These are phyloP conservation scores for Drosophila novamexicana DNA, from an alignment of 1,140 invertebrate species.

Conservation along the genomic window DNA sequence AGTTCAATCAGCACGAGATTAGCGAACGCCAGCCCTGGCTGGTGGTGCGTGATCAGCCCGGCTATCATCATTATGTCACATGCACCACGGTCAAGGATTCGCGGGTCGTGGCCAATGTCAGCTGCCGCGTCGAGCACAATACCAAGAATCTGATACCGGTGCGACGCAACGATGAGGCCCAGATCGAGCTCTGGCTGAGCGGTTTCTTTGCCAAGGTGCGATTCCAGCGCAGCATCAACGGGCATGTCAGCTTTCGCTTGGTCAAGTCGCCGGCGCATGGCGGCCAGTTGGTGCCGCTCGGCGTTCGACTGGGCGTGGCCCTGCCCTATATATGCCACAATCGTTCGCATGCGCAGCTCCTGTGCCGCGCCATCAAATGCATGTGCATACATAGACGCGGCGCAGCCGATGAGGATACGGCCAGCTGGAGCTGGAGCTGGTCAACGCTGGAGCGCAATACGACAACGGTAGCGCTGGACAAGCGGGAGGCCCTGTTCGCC, in stretches of 20 bases:
- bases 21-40: constrained; percentile 91
- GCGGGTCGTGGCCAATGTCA: constrained; percentile 90
- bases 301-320: constrained; percentile 90
- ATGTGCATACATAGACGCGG: constrained; percentile 74
- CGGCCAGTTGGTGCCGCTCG: constrained; percentile 86
- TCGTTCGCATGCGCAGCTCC: constrained; percentile 87
- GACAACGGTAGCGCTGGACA: constrained; percentile 87
- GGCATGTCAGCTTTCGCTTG: constrained; percentile 91
- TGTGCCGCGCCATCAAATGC: constrained; percentile 85
- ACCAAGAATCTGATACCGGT: constrained; percentile 87
- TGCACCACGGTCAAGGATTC: constrained; percentile 92
- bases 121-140: constrained; percentile 88
- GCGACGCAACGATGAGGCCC: constrained; percentile 86
- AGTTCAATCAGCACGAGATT: constrained; percentile 88
- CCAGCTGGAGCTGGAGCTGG: constrained; percentile 72
- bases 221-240: constrained; percentile 87
- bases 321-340: constrained; percentile 91
- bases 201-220: constrained; percentile 88
- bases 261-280: constrained; percentile 85
- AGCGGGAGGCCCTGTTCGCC: constrained; percentile 90
- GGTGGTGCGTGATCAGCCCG: constrained; percentile 89
- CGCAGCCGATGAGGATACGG: constrained; percentile 85
- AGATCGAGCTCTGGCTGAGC: constrained; percentile 89
- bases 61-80: constrained; percentile 90
- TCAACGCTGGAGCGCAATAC: constrained; percentile 63